Evolutionary conservation across 2,113 vertebrate species (phyloP).

Genomic region (Halichoeres trimaculatus): DNA sequence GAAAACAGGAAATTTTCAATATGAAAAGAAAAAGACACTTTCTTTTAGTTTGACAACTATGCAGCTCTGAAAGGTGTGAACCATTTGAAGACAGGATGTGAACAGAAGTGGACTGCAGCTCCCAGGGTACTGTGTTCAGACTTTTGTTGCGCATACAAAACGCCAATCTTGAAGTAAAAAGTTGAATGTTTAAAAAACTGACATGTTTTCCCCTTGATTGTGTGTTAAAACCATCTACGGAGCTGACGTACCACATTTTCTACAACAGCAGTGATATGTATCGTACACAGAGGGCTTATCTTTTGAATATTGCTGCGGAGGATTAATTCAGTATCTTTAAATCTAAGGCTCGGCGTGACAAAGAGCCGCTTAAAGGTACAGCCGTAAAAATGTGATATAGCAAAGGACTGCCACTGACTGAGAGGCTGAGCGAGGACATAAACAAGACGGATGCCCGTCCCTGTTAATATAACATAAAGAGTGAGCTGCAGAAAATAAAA

Average conservation of each 20-base stretch:
- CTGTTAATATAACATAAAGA: conserved; percentile 83
- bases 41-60: neutral
- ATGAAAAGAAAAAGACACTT: no score
- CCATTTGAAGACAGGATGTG: neutral
- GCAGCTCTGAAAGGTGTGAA: neutral
- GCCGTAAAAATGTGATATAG: conserved; percentile 80
- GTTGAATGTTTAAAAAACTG: neutral
- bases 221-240: neutral
- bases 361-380: conserved; percentile 74
- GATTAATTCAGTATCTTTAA: conserved; percentile 72
- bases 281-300: conserved; percentile 16
- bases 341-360: conserved; percentile 69
- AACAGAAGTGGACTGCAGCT: neutral
- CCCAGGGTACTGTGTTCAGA: neutral
- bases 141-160: neutral
- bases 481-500: conserved; percentile 76
- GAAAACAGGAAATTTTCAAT: neutral
- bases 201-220: neutral
- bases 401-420: conserved; percentile 80
- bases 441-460: conserved; percentile 81
- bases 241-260: neutral
- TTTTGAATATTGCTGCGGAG: conserved; percentile 67
- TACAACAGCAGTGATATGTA: conserved; percentile 9
- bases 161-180: neutral
- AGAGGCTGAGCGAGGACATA: conserved; percentile 76